A percentile compares a stretch with the other conserved stretches of the same genome.
phyloP scores from a whole-genome alignment of 2,797 vertebrate species.

The Acipenser transmontanus region DNA sequence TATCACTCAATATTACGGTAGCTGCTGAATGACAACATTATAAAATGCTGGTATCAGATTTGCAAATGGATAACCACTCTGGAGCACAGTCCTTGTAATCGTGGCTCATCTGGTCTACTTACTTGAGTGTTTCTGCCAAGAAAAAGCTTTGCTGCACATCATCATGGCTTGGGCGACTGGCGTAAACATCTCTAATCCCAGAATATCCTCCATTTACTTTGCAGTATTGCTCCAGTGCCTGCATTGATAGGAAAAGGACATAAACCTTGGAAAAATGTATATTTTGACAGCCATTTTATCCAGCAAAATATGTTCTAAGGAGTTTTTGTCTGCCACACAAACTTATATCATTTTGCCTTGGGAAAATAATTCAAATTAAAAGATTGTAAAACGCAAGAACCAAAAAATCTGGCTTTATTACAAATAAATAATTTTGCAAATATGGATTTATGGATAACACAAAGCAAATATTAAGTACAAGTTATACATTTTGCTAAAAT shows the following conservation, averaged over 20 bases:
- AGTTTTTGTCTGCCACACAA: constrained; percentile 14
- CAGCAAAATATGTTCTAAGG: constrained; percentile 22
- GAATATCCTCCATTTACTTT: constrained; percentile 87
- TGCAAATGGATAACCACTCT: neutral
- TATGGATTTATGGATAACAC: constrained; percentile 17
- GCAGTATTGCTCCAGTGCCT: constrained; percentile 92
- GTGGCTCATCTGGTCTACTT: constrained; percentile 41
- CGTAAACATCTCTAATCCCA: constrained; percentile 86
- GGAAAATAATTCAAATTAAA: constrained; percentile 23
- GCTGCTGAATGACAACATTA: too few species aligned
- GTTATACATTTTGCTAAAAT: too few species aligned
- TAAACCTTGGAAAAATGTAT: constrained; percentile 11
- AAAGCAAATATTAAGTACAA: constrained; percentile 1
- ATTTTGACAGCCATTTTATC: constrained; percentile 10
- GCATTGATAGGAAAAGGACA: constrained; percentile 13
- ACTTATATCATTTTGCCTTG: constrained; percentile 15
- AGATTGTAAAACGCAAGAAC: constrained; percentile 9
- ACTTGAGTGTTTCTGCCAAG: constrained; percentile 96
- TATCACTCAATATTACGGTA: too few species aligned
- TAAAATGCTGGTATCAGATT: too few species aligned
- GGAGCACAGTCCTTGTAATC: neutral
- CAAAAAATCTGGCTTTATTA: neutral
- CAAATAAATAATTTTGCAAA: neutral
- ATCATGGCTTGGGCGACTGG: constrained; percentile 68
- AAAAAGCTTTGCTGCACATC: constrained; percentile 98